phyloP scores from a whole-genome alignment of 2,113 vertebrate species.

The Oplegnathus fasciatus region DNA sequence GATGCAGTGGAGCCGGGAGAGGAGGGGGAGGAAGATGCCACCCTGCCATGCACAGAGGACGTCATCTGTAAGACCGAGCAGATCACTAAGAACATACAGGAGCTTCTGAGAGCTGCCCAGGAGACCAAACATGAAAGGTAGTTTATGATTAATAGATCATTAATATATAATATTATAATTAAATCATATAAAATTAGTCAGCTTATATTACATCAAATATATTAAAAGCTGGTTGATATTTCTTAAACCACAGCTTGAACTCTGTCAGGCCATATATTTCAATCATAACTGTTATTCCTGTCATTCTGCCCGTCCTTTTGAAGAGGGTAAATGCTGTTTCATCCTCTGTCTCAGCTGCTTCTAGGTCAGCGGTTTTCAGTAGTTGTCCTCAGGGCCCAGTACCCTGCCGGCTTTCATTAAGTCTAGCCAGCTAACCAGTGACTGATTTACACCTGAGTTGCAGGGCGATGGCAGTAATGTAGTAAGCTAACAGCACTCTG shows the following conservation, averaged over 20 bases:
- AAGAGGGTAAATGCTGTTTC: constrained; percentile 25
- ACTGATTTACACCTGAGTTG: constrained; percentile 21
- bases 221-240: not conserved
- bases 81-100: constrained; percentile 99
- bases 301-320: constrained; percentile 13
- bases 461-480: not conserved
- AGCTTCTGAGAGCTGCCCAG: constrained; percentile 94
- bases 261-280: not conserved
- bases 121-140: constrained; percentile 98
- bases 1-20: constrained; percentile 81
- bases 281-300: not conserved
- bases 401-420: constrained; percentile 10
- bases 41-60: constrained; percentile 94
- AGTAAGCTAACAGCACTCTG: constrained; percentile 13
- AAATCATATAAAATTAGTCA: not conserved
- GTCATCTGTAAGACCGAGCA: constrained; percentile 98
- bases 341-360: constrained; percentile 70
- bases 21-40: constrained; percentile 82
- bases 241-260: not conserved
- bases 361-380: constrained; percentile 61
- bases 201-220: not conserved
- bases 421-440: not conserved
- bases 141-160: not conserved
- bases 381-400: not conserved
- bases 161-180: too few species aligned